Evolutionary conservation across 2,888 invertebrate species (phyloP), one percentile per base, ranked within the genome.

Genomic region (Ennomos quercinarius): DNA sequence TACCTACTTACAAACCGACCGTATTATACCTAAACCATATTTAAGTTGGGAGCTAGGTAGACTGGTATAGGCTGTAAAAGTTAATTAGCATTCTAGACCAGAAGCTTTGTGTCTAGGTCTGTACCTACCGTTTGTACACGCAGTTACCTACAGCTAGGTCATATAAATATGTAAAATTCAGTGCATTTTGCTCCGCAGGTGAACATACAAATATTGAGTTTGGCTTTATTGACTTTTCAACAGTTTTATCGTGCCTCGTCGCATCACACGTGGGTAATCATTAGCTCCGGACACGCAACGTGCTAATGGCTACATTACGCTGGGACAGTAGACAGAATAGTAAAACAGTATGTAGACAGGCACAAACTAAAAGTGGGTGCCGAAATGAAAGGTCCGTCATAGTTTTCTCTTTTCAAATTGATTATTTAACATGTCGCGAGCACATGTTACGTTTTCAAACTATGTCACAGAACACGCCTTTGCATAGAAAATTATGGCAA

Each of bases 201-300:
- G 72, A 67, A 70, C 27, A 27, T 56, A 71, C 80, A 71, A 82
- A 77, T 78, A 73, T 78, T 80, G 74, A 71, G 83, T 76, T 66
- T 52, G 52, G 62, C 74, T 77, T 71, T 84, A 83, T 83, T 80
- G 82, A 81, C 82, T 75, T 81, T 76, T 70, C 66, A 71, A 64
- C 70, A 65, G 63, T 73, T 77, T 74, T 68, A 71, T 72, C 17
- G 58, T 37, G 52, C 46, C 46, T 46, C 38, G 43, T 44, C 44
- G 40, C 35, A 53, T 12, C 43, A 46, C 53, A 57, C 38, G 53
- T 53, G 48, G 43, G 48, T 51, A 40, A 45, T 45, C 41, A 63
- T 48, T 42, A 45, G 41, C 41, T 27, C 48, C n/a, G 56, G 51
- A 67, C 84, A 81, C 76, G 79, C 79, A 69, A 78, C 44, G 50